Percentiles rank a stretch among this genome's conserved stretches.
Conservation (phyloP, 2,113 vertebrate genomes). For the Physeter macrocephalus region DNA sequence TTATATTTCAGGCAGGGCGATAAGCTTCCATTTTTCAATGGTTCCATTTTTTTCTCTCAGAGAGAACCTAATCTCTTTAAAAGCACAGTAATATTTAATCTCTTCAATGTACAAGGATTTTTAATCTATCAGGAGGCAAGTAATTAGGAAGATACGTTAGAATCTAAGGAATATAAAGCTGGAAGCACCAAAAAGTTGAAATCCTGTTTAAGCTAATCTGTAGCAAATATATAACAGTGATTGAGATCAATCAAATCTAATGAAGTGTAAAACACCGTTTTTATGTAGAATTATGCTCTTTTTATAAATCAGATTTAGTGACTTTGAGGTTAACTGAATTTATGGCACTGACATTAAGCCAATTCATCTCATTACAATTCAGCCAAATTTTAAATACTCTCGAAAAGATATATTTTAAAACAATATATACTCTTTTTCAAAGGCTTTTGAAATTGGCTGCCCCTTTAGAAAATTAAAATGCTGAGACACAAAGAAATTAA, state of each 20-base stretch:
- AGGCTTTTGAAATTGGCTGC: constrained; percentile 20
- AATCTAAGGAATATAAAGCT: constrained; percentile 36
- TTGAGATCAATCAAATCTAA: constrained; percentile 63
- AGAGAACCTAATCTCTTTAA: constrained; percentile 58
- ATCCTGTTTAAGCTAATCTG: constrained; percentile 58
- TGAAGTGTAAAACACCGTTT: constrained; percentile 63
- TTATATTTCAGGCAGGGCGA: not conserved
- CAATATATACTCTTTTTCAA: constrained; percentile 31
- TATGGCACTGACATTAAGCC: constrained; percentile 42
- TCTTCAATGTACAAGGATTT: constrained; percentile 57
- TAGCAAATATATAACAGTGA: constrained; percentile 42
- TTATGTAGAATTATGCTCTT: constrained; percentile 59
- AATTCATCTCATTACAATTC: constrained; percentile 33
- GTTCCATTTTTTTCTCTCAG: not conserved
- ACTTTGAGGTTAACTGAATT: constrained; percentile 63
- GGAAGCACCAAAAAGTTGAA: constrained; percentile 62
- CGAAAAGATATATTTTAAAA: constrained; percentile 22
- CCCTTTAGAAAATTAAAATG: constrained; percentile 6
- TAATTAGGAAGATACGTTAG: constrained; percentile 63
- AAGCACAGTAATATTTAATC: constrained; percentile 42
- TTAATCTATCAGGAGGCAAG: constrained; percentile 65
- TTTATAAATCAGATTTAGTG: constrained; percentile 52
- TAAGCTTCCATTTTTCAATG: constrained; percentile 40
- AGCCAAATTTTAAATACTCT: constrained; percentile 33
- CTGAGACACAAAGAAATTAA: constrained; percentile 40